These are phyloP conservation scores for Drosophila obscura DNA, from an alignment of 1,140 invertebrate genomes.

Conservation along the genomic window DNA sequence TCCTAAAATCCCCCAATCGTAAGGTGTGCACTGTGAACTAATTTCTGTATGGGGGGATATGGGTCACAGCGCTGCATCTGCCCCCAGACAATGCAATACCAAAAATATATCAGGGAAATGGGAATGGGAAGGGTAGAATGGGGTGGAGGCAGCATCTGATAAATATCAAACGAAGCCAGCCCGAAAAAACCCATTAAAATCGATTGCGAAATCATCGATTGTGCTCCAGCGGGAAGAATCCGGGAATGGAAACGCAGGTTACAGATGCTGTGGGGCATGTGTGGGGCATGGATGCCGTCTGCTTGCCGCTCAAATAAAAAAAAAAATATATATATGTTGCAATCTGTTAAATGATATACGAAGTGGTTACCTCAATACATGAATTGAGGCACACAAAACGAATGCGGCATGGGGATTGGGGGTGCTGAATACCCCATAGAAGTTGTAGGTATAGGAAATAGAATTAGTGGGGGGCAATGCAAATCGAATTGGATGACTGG, in stretches of 20 bases:
- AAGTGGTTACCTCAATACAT: constrained; percentile 4
- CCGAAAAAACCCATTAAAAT: constrained; percentile 51
- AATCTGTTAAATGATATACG: constrained; percentile 23
- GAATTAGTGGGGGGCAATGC: no score
- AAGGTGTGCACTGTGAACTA: constrained; percentile 60
- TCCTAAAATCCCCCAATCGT: background rate
- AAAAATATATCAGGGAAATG: no score
- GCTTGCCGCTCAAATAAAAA: background rate
- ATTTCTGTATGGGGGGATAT: constrained; percentile 25
- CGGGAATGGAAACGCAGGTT: constrained; percentile 18
- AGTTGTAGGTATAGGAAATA: no score
- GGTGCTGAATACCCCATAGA: background rate
- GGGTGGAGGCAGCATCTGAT: constrained; percentile 47
- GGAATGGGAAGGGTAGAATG: no score
- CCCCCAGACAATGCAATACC: no score
- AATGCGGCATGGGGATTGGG: no score
- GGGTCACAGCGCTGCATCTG: constrained; percentile 30
- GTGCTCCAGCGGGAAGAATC: constrained; percentile 15
- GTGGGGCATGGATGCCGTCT: constrained; percentile 18
- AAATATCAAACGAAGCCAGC: constrained; percentile 49
- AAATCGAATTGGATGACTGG: background rate
- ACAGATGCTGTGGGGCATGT: background rate
- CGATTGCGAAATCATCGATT: constrained; percentile 47
- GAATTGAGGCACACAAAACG: background rate
- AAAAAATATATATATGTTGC: constrained; percentile 23